Evolutionary conservation across 2,113 vertebrate species (phyloP).

Genomic region (Passerina amoena): DNA sequence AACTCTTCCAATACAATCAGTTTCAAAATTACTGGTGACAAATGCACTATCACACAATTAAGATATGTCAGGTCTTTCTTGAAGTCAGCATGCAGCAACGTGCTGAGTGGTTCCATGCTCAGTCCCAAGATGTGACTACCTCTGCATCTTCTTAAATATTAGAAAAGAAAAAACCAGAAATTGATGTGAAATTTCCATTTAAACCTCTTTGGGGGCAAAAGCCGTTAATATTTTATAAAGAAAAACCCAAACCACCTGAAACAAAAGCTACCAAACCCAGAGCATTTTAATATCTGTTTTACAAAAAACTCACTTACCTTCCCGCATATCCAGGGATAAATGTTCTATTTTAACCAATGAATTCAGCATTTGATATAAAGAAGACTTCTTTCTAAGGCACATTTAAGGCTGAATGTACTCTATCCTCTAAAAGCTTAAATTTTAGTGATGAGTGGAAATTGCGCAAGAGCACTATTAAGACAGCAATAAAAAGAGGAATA

Average conservation of each 20-base stretch:
- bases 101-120: neutral
- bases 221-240: neutral
- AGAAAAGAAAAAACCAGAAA: neutral
- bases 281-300: neutral
- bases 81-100: neutral
- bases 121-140: neutral
- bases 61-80: neutral
- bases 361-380: neutral
- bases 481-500: neutral
- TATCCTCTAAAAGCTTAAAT: neutral
- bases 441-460: neutral
- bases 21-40: neutral
- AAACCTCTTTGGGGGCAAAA: neutral
- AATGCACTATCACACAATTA: neutral
- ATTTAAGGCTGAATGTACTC: neutral
- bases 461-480: neutral
- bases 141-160: neutral
- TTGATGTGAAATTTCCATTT: neutral
- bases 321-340: neutral
- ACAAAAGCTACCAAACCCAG: neutral
- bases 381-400: neutral
- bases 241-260: neutral
- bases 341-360: neutral
- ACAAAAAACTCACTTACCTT: neutral
- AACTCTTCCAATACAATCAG: neutral